These are phyloP conservation scores for Sarcophaga bullata DNA, from an alignment of 1,140 invertebrate species.

Conservation along the genomic window DNA sequence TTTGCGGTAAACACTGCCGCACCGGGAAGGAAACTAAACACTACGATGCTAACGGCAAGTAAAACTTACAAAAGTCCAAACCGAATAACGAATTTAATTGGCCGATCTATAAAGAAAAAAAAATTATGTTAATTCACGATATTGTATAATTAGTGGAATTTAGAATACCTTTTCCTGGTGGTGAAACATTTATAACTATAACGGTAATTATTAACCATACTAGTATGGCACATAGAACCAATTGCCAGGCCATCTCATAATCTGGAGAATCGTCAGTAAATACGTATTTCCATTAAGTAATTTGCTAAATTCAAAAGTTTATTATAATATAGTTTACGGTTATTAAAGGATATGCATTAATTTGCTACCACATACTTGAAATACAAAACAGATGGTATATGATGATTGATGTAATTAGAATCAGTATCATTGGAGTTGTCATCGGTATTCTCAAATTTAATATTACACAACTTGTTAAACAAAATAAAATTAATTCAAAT, in stretches of 20 bases:
- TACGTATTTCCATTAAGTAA: neutral
- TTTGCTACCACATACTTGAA: constrained; percentile 48
- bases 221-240: constrained; percentile 31
- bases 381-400: constrained; percentile 55
- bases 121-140: neutral
- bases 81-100: constrained; percentile 49
- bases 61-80: constrained; percentile 28
- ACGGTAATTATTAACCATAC: constrained; percentile 49
- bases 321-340: neutral
- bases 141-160: neutral
- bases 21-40: constrained; percentile 72
- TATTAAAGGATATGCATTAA: neutral
- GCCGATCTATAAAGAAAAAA: constrained; percentile 50
- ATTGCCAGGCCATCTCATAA: constrained; percentile 28
- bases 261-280: neutral
- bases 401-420: constrained; percentile 10
- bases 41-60: constrained; percentile 41
- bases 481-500: neutral
- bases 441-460: constrained; percentile 43
- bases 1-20: constrained; percentile 76
- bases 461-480: constrained; percentile 15
- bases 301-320: neutral
- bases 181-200: constrained; percentile 53
- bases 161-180: constrained; percentile 46
- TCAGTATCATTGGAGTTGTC: neutral